Evolutionary conservation across 2,113 vertebrate species (phyloP).

Genomic region (Perca fluviatilis): DNA sequence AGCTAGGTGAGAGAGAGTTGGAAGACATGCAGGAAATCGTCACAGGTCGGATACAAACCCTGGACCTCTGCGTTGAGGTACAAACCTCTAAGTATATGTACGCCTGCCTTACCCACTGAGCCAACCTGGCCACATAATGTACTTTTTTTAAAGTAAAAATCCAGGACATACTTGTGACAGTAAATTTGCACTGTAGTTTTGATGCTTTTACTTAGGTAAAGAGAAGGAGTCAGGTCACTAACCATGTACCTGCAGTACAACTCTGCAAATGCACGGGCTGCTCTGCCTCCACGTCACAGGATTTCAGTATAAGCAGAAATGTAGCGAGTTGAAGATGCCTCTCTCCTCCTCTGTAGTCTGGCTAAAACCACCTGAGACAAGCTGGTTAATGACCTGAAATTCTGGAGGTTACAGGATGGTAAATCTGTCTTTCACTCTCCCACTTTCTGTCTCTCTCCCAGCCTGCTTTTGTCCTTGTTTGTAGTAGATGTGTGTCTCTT

Average conservation of each 20-base stretch:
- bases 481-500: slow-evolving; percentile 27
- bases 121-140: no score
- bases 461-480: slow-evolving; percentile 27
- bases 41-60: no score
- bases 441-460: neutral
- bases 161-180: neutral
- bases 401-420: slow-evolving; percentile 24
- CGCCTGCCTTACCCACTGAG: no score
- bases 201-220: neutral
- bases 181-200: neutral
- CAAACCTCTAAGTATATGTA: no score
- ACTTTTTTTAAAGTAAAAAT: neutral
- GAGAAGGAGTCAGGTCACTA: neutral
- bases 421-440: slow-evolving; percentile 22
- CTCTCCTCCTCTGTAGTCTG: slow-evolving; percentile 35
- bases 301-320: neutral
- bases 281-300: neutral
- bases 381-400: slow-evolving; percentile 42
- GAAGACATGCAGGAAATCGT: no score
- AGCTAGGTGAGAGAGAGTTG: no score
- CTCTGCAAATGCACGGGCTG: neutral
- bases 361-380: slow-evolving; percentile 32
- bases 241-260: neutral
- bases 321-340: neutral
- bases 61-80: no score